phyloP scores from a whole-genome alignment of 2,888 invertebrate species.

The Phyllotreta cruciferae region DNA sequence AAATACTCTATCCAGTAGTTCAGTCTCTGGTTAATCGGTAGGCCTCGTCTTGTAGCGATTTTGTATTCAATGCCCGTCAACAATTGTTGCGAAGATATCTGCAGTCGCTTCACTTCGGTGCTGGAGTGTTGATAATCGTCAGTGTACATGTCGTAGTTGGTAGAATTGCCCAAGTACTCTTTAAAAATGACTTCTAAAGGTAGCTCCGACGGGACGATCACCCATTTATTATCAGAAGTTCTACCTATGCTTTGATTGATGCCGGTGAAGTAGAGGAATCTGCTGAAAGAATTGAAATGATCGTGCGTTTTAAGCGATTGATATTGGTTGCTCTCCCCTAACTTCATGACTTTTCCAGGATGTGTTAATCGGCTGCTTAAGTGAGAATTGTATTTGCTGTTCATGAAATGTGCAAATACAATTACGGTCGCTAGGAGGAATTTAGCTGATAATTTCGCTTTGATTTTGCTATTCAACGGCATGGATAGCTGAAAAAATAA shows the following conservation, averaged over 20 bases:
- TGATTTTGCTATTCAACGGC: background rate
- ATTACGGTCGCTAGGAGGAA: background rate
- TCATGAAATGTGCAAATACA: slow-evolving; percentile 6
- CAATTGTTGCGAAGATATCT: slow-evolving; percentile 20
- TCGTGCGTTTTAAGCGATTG: background rate
- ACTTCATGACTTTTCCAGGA: slow-evolving; percentile 9
- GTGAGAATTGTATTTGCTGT: slow-evolving; percentile 12
- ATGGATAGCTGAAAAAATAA: slow-evolving; percentile 13
- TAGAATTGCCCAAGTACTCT: slow-evolving; percentile 2
- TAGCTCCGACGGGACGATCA: slow-evolving; percentile 2
- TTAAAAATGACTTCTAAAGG: background rate
- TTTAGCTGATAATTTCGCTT: background rate
- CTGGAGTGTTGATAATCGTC: background rate
- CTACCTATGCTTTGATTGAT: slow-evolving; percentile 15
- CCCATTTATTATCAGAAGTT: slow-evolving; percentile 18
- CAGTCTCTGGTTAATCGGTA: slow-evolving; percentile 2
- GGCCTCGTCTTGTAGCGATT: slow-evolving; percentile 19
- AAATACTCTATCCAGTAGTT: slow-evolving; percentile 20
- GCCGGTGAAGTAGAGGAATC: slow-evolving; percentile 18
- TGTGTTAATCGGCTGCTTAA: slow-evolving; percentile 14
- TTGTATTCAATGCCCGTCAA: slow-evolving; percentile 23
- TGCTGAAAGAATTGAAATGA: background rate
- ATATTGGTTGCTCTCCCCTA: background rate
- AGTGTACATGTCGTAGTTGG: background rate
- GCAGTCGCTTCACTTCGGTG: background rate